Evolutionary conservation across 2,113 vertebrate genomes (phyloP).

Genomic region (Alligator mississippiensis): DNA sequence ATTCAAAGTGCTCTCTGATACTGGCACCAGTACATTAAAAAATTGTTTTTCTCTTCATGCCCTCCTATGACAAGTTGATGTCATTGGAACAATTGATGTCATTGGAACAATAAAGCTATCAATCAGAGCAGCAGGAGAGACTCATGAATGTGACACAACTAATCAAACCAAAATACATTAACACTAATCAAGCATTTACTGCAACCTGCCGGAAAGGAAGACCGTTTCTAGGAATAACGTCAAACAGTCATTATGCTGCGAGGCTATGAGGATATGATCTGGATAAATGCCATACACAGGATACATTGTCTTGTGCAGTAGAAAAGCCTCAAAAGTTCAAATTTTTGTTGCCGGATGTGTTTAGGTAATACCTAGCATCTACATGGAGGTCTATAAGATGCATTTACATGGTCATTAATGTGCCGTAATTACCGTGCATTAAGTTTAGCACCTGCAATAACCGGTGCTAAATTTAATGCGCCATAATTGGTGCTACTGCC

Average conservation of each 20-base stretch:
- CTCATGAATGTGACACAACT: background rate
- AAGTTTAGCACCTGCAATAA: too few relatives aligned
- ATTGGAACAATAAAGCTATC: background rate
- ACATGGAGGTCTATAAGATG: background rate
- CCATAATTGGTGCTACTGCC: too few relatives aligned
- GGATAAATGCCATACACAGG: background rate
- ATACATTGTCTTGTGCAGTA: background rate
- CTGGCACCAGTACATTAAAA: background rate
- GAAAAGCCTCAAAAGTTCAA: background rate
- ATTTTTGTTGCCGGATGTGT: background rate
- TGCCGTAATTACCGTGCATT: too few relatives aligned
- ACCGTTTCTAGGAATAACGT: background rate
- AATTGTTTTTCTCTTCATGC: background rate
- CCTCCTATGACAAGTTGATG: background rate
- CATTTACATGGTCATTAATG: too few relatives aligned
- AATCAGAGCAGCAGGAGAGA: background rate
- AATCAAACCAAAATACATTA: background rate
- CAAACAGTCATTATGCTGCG: background rate
- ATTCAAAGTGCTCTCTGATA: background rate
- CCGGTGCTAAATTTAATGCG: too few relatives aligned
- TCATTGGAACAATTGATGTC: fast-evolving
- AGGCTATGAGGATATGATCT: background rate
- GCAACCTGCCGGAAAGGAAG: background rate
- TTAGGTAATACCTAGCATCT: background rate
- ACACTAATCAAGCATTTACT: background rate